These are phyloP conservation scores for Hylaeus anthracinus DNA, from an alignment of 1,140 invertebrate genomes.

Conservation along the genomic window DNA sequence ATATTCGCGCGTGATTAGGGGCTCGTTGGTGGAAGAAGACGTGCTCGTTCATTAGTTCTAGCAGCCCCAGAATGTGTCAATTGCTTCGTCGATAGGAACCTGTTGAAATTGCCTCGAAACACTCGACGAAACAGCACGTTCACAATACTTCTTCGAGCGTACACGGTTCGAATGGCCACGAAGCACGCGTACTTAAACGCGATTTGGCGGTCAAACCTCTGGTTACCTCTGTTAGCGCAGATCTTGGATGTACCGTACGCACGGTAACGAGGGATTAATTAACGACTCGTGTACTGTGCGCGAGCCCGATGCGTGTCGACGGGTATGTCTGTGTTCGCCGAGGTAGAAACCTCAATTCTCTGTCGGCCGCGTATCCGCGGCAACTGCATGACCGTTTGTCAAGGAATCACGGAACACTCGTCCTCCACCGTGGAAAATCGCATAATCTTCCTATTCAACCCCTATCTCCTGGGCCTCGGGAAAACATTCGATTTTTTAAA, in stretches of 20 bases:
- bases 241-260: constrained; percentile 58
- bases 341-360: constrained; percentile 54
- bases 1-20: too few species aligned
- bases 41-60: neutral
- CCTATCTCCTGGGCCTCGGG: too few species aligned
- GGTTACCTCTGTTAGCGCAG: constrained; percentile 58
- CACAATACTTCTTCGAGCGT: neutral
- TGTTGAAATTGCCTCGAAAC: constrained; percentile 15
- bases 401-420: constrained; percentile 17
- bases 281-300: constrained; percentile 64
- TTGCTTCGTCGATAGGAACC: neutral
- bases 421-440: neutral
- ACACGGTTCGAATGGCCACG: constrained; percentile 49
- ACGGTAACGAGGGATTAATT: constrained; percentile 68
- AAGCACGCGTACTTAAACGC: constrained; percentile 62
- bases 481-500: too few species aligned
- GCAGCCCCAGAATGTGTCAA: neutral
- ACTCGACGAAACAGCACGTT: too few species aligned
- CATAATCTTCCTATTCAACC: neutral
- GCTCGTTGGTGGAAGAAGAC: neutral
- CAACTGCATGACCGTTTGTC: constrained; percentile 8
- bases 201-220: constrained; percentile 62
- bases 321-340: constrained; percentile 45
- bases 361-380: constrained; percentile 9
- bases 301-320: constrained; percentile 39